Percentiles rank a stretch among this genome's conserved stretches.
These are phyloP conservation scores for Notoglanidium macrostoma DNA, from an alignment of 2,797 vertebrate species.

Conservation along the genomic window DNA sequence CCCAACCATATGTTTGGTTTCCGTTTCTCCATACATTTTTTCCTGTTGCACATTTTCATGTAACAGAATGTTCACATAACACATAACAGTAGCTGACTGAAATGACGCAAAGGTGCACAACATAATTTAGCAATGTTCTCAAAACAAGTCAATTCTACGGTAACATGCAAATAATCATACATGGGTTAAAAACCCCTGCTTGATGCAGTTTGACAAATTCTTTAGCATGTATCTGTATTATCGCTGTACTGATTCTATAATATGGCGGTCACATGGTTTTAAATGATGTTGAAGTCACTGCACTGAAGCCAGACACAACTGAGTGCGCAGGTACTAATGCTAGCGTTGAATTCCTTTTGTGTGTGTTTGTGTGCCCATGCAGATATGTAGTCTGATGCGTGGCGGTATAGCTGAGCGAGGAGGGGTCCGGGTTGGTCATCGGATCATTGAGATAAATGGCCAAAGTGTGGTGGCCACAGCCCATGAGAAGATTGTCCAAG, in stretches of 20 bases:
- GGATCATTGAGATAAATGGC: conserved; percentile 97
- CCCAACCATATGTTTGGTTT: background rate
- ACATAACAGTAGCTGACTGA: background rate
- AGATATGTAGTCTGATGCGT: conserved; percentile 99
- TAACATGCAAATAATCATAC: background rate
- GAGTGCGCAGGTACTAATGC: background rate
- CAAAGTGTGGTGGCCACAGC: conserved; percentile 98
- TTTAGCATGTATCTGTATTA: background rate
- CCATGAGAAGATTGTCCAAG: conserved; percentile 98
- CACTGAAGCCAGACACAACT: background rate
- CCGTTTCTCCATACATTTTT: background rate
- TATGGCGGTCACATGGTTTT: background rate
- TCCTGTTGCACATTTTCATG: background rate
- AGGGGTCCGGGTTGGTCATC: conserved; percentile 93
- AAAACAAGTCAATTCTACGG: background rate
- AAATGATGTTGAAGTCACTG: background rate
- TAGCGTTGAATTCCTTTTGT: background rate
- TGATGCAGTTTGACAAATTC: background rate
- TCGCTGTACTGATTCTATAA: background rate
- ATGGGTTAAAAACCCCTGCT: background rate
- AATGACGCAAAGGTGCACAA: background rate
- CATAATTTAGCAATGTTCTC: background rate
- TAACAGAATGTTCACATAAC: background rate
- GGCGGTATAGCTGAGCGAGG: conserved; percentile 96
- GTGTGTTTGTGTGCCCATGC: conserved; percentile 33